phyloP scores from a whole-genome alignment of 2,113 vertebrate genomes.

The Bubalus kerabau region DNA sequence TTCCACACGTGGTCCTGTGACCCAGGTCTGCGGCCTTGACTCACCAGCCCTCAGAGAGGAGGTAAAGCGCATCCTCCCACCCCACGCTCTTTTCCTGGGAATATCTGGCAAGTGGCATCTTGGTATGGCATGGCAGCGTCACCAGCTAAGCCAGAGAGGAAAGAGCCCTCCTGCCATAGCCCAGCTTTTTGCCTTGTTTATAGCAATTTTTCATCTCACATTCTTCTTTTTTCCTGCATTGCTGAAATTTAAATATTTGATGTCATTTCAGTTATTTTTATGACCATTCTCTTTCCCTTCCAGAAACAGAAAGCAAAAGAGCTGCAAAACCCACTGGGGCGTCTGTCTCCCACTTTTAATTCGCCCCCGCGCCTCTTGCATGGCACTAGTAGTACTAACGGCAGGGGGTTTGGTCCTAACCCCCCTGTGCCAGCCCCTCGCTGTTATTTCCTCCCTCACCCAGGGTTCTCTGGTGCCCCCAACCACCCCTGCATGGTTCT shows the following conservation, averaged over 20 bases:
- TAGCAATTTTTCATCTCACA: slow-evolving; percentile 71
- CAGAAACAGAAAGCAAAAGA: slow-evolving; percentile 72
- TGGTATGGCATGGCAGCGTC: background rate
- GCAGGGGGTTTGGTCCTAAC: background rate
- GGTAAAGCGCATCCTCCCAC: background rate
- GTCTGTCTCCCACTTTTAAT: slow-evolving; percentile 77
- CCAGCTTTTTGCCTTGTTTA: slow-evolving; percentile 71
- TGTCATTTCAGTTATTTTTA: slow-evolving; percentile 80
- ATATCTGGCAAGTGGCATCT: background rate
- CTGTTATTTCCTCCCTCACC: background rate
- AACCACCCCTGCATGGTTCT: background rate
- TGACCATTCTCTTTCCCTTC: slow-evolving; percentile 72
- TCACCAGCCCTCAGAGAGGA: background rate
- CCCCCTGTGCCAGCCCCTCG: background rate
- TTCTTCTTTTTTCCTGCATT: slow-evolving; percentile 40
- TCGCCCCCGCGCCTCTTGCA: slow-evolving; percentile 47
- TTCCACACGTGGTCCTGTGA: background rate
- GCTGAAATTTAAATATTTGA: slow-evolving; percentile 78
- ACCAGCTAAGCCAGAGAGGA: slow-evolving; percentile 36
- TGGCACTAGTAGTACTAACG: slow-evolving; percentile 33
- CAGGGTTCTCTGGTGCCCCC: background rate
- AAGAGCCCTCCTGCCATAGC: slow-evolving; percentile 53
- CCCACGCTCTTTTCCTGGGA: background rate
- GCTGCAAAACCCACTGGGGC: slow-evolving; percentile 65
- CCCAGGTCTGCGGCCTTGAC: background rate